Conservation (phyloP, 2,888 invertebrate species). For the Strigamia maritima region DNA sequence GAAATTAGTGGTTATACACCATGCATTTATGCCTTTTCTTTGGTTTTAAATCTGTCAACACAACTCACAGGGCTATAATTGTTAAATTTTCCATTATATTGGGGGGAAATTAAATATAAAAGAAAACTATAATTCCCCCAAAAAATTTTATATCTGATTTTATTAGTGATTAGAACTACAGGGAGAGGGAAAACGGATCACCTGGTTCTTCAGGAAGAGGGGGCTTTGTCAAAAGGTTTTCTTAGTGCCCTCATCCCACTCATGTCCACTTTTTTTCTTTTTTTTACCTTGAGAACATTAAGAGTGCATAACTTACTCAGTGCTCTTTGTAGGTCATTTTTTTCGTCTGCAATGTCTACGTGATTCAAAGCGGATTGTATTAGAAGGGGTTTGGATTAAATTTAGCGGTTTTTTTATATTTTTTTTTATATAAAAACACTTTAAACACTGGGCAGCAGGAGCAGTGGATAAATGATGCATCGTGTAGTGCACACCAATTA, state of each 20-base stretch:
- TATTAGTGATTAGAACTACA: not conserved
- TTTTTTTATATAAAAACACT: not conserved
- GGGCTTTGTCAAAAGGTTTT: not conserved
- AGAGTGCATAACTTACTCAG: not conserved
- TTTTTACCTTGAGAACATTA: slow-evolving; percentile 10
- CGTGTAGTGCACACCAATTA: slow-evolving; percentile 22
- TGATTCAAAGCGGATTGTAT: not conserved
- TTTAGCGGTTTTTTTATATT: too few species aligned
- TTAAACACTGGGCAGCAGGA: not conserved
- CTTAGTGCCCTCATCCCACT: slow-evolving; percentile 3
- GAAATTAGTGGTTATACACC: not conserved
- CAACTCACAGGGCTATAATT: not conserved
- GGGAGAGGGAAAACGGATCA: not conserved
- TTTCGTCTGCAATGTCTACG: not conserved
- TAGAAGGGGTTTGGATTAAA: not conserved
- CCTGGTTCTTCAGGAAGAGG: not conserved
- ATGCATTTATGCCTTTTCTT: not conserved
- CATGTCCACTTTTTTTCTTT: not conserved
- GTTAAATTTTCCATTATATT: not conserved
- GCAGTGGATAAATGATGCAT: not conserved
- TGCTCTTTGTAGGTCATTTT: not conserved
- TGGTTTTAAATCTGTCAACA: not conserved
- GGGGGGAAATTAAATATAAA: not conserved
- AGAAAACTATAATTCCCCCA: not conserved
- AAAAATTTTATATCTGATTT: slow-evolving; percentile 7